These are phyloP conservation scores for Vidua macroura DNA, from an alignment of 2,113 vertebrate species.

Conservation along the genomic window DNA sequence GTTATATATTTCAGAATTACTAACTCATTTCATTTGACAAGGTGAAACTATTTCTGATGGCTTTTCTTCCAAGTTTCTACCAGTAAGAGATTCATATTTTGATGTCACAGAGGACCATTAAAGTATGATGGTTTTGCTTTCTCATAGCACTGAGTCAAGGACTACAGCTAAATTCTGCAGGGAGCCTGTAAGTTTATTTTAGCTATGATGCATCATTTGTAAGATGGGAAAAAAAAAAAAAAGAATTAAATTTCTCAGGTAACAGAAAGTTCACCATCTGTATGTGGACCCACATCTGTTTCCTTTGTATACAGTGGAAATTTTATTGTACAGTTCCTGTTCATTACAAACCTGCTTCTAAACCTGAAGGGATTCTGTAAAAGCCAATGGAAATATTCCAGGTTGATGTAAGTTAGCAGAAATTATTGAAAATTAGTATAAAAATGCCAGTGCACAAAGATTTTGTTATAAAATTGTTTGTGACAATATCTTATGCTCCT, in stretches of 20 bases:
- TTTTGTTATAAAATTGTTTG: slow-evolving; percentile 11
- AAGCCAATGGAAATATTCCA: background rate
- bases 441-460: background rate
- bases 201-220: background rate
- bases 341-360: background rate
- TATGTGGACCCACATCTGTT: background rate
- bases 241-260: background rate
- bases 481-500: background rate
- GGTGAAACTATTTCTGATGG: background rate
- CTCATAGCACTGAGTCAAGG: background rate
- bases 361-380: background rate
- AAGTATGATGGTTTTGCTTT: background rate
- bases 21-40: background rate
- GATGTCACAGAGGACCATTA: background rate
- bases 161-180: background rate
- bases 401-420: background rate
- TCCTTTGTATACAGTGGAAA: background rate
- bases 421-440: slow-evolving; percentile 2
- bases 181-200: background rate
- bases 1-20: background rate
- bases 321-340: background rate
- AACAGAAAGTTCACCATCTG: slow-evolving; percentile 16
- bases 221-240: background rate
- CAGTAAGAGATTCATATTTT: background rate
- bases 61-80: background rate